A percentile compares a stretch with the other conserved stretches of the same genome.
phyloP scores from a whole-genome alignment of 2,797 vertebrate species.

The Picus viridis region DNA sequence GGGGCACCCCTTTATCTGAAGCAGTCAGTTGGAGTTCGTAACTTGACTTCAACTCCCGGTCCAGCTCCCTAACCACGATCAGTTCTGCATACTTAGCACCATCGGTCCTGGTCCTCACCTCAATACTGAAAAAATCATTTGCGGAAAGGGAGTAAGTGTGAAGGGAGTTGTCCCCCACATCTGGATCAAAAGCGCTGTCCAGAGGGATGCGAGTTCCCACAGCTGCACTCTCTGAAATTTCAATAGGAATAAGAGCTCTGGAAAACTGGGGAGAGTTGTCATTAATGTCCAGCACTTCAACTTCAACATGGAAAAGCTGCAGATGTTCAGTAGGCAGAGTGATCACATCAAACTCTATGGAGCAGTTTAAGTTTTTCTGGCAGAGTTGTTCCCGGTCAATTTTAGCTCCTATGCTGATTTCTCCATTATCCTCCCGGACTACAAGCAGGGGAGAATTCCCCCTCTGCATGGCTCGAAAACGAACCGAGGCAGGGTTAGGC shows the following conservation, averaged over 20 bases:
- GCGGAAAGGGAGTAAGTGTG: slow-evolving; percentile 90
- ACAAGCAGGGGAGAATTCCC: slow-evolving; percentile 86
- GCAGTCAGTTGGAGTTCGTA: slow-evolving; percentile 93
- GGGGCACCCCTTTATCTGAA: slow-evolving; percentile 91
- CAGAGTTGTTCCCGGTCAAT: slow-evolving; percentile 97
- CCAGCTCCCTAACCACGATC: slow-evolving; percentile 90
- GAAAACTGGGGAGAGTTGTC: slow-evolving; percentile 96
- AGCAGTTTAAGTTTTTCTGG: slow-evolving; percentile 93
- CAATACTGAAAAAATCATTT: slow-evolving; percentile 93
- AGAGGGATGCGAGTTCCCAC: slow-evolving; percentile 92
- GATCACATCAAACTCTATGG: slow-evolving; percentile 96
- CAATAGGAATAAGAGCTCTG: slow-evolving; percentile 90
- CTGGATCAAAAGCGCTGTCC: slow-evolving; percentile 93
- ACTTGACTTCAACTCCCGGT: slow-evolving; percentile 88
- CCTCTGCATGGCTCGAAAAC: slow-evolving; percentile 93
- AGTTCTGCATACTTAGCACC: slow-evolving; percentile 96
- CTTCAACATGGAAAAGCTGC: slow-evolving; percentile 95
- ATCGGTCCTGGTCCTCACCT: slow-evolving; percentile 91
- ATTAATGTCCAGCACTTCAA: slow-evolving; percentile 96
- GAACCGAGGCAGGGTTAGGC: slow-evolving; percentile 86
- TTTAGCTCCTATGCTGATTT: slow-evolving; percentile 91
- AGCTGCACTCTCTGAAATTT: slow-evolving; percentile 95
- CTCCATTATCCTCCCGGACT: slow-evolving; percentile 92
- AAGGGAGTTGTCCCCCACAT: slow-evolving; percentile 93
- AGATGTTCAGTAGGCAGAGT: slow-evolving; percentile 94